Evolutionary conservation across 2,888 invertebrate species (phyloP), one percentile per base, ranked within the genome.

Genomic region (Dynastes maya): DNA sequence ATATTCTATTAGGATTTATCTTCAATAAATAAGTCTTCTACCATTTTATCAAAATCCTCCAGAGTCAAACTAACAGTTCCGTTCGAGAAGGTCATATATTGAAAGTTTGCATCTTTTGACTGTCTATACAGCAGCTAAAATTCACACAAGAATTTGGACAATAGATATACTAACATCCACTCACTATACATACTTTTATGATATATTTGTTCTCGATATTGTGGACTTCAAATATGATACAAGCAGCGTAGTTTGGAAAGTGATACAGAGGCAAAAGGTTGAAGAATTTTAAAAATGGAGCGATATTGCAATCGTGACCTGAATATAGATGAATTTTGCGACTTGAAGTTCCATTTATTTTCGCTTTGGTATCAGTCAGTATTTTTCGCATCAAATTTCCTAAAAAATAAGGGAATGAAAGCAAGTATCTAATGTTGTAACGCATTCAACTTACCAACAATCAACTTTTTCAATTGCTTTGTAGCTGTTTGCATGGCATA

Each of bases 241-340:
- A 78, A 8, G 72, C 71, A 27, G 72, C 72, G 37, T 78, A 78
- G 16, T 58, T 45, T 32, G 72, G 72, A 51, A 78, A 72, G 55
- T 78, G 65, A 2, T 64, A 32, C 1, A 32, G 27, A 22, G 29
- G 32, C 37, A 63, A 53, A 8, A 72, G 13, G 8, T 51, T 53
- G 16, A 78, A 72, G 64, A 64, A 71, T 1, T 53, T 64, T 29
- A 78, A 53, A 13, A 40, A 16, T 11, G 49, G 11, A 32, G 68
- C 75, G 2, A 78, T 53, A 6, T 70, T 78, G 27, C 45, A 37
- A 27, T 76, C 78, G 49, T 78, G 76, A n/a, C 70, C 49, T 9
- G 78, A 76, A n/a, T 68, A 76, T 32, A 78, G 13, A 27, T 75
- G 68, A 51, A 78, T 76, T 51, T 78, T 78, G 13, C 32, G 27